phyloP scores from a whole-genome alignment of 2,113 vertebrate species.

The Trachemys scripta region DNA sequence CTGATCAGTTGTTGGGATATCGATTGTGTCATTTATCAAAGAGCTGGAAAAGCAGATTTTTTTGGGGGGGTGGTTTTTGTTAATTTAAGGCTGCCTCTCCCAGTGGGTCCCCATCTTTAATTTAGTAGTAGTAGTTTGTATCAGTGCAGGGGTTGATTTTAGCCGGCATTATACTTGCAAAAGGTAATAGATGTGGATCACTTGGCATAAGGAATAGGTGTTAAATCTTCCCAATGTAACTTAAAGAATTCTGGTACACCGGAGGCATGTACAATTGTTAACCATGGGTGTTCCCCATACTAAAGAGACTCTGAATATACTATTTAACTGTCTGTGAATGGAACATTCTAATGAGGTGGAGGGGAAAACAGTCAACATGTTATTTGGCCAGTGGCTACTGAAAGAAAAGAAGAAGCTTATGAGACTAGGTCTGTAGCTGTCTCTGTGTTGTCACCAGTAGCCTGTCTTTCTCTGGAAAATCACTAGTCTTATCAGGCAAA shows the following conservation, averaged over 20 bases:
- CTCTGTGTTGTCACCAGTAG: background rate
- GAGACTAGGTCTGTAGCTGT: background rate
- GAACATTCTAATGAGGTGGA: background rate
- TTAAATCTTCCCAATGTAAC: background rate
- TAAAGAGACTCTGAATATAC: background rate
- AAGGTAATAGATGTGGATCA: background rate
- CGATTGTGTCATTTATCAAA: constrained; percentile 85
- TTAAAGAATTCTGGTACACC: background rate
- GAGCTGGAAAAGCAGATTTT: constrained; percentile 65
- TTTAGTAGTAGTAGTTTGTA: background rate
- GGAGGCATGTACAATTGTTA: constrained; percentile 1
- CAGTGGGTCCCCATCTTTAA: background rate
- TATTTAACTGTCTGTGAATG: background rate
- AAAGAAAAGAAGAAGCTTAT: background rate
- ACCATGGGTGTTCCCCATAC: background rate
- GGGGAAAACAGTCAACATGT: background rate
- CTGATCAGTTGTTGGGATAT: constrained; percentile 85
- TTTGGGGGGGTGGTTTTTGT: constrained; percentile 42
- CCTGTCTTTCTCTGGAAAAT: constrained; percentile 5
- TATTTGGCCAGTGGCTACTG: background rate
- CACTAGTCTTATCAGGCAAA: background rate
- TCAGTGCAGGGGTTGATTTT: background rate
- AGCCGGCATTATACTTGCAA: background rate
- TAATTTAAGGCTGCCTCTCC: constrained; percentile 65
- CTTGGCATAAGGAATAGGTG: background rate